Evolutionary conservation across 2,113 vertebrate species (phyloP).

Genomic region (Marcusenius ussheri): DNA sequence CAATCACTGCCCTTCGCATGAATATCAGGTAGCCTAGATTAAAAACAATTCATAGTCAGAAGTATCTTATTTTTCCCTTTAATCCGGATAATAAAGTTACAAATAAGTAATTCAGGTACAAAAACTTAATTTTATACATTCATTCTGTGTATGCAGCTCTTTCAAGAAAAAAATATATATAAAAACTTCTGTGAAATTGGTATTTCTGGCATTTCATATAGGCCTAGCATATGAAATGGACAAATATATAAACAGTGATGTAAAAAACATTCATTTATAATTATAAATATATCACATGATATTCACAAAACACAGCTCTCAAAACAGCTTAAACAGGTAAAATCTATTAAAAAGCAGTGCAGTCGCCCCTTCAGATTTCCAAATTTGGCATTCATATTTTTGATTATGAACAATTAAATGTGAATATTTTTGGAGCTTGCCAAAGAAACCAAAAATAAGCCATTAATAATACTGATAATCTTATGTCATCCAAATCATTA

Average conservation of each 20-base stretch:
- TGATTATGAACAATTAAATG: neutral
- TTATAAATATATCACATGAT: constrained; percentile 2
- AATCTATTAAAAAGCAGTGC: neutral
- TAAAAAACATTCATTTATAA: neutral
- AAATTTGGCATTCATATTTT: neutral
- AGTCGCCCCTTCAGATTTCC: neutral
- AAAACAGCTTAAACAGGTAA: neutral
- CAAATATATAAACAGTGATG: neutral
- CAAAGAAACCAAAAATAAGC: neutral
- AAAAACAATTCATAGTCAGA: neutral
- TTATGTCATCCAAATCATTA: too few relatives aligned
- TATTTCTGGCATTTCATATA: neutral
- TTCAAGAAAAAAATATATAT: neutral
- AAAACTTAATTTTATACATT: neutral
- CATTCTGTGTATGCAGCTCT: neutral
- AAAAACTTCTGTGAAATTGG: neutral
- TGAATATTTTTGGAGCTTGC: neutral
- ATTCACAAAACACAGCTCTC: neutral
- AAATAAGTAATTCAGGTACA: neutral
- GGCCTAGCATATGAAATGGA: neutral
- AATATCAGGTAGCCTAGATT: neutral
- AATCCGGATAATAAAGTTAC: neutral
- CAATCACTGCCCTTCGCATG: neutral
- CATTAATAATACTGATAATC: neutral
- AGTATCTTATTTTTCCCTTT: neutral